phyloP scores from a whole-genome alignment of 1,140 invertebrate species.

The Magallana angulata region DNA sequence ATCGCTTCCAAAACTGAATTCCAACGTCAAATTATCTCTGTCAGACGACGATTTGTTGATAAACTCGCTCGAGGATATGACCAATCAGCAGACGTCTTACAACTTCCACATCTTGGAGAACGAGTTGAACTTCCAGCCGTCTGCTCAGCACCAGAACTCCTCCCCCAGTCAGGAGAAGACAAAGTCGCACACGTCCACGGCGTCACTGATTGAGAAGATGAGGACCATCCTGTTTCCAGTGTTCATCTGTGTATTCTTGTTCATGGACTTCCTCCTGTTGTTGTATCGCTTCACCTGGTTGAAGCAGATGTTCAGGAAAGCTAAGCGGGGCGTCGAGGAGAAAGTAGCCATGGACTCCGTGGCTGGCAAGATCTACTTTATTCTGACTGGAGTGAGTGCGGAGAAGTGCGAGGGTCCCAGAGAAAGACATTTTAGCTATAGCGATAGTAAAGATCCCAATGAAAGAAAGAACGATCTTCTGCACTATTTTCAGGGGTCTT shows the following conservation, averaged over 20 bases:
- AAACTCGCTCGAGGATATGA: neutral
- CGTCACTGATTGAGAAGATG: constrained; percentile 53
- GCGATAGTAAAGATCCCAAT: constrained; percentile 33
- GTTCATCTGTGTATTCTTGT: constrained; percentile 69
- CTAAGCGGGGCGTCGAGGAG: constrained; percentile 65
- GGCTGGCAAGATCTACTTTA: constrained; percentile 71
- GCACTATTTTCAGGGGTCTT: constrained; percentile 65
- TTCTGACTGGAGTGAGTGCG: constrained; percentile 68
- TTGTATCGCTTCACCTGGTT: constrained; percentile 71
- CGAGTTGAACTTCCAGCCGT: neutral
- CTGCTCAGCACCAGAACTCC: neutral
- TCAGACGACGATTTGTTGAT: neutral
- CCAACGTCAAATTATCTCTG: neutral
- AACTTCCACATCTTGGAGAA: constrained; percentile 17
- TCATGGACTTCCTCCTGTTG: constrained; percentile 67
- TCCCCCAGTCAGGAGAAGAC: neutral
- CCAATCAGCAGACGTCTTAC: neutral
- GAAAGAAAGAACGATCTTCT: constrained; percentile 64
- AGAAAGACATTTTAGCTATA: constrained; percentile 66
- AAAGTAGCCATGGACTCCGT: constrained; percentile 70
- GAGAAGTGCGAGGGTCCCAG: constrained; percentile 54
- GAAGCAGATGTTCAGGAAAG: constrained; percentile 58
- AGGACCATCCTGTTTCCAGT: constrained; percentile 58
- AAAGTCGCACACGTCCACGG: neutral
- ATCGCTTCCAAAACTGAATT: neutral